Percentiles rank a stretch among this genome's conserved stretches.
These are phyloP conservation scores for Aspidapion aeneum DNA, from an alignment of 2,888 invertebrate species.

Conservation along the genomic window DNA sequence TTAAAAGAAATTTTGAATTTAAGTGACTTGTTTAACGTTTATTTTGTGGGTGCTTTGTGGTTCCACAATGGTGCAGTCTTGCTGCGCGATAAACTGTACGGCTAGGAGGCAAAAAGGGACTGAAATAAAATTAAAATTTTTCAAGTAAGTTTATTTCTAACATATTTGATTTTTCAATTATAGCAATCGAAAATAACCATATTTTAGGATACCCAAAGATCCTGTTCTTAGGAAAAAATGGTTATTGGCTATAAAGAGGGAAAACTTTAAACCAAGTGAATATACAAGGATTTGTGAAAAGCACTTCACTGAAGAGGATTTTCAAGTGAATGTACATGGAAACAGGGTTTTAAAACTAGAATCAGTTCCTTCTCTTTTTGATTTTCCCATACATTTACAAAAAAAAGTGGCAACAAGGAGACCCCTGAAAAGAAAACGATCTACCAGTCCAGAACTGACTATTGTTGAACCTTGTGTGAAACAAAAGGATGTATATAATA, in stretches of 20 bases:
- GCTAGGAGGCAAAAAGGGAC: not conserved
- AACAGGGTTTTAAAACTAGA: conserved; percentile 7
- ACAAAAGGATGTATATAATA: not conserved
- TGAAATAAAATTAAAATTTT: not conserved
- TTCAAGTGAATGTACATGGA: conserved; percentile 9
- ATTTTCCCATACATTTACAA: conserved; percentile 5
- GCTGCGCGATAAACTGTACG: not conserved
- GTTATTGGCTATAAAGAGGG: conserved; percentile 3
- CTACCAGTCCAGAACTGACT: not conserved
- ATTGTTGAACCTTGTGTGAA: too few species aligned
- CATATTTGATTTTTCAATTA: not conserved
- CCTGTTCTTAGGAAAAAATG: not conserved
- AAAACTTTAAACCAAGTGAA: conserved; percentile 1
- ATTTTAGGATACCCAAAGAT: conserved; percentile 9
- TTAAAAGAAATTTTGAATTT: too few species aligned
- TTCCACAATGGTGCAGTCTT: not conserved
- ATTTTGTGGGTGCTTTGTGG: not conserved
- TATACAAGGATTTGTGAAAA: conserved; percentile 7
- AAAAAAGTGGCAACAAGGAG: not conserved
- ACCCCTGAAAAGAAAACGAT: not conserved
- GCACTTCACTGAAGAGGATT: conserved; percentile 6
- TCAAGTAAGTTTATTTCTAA: not conserved
- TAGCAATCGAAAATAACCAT: not conserved
- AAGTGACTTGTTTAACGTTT: too few species aligned
- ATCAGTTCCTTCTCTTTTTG: conserved; percentile 10